Evolutionary conservation across 1,140 invertebrate genomes (phyloP).

Genomic region (Antheraea pernyi): DNA sequence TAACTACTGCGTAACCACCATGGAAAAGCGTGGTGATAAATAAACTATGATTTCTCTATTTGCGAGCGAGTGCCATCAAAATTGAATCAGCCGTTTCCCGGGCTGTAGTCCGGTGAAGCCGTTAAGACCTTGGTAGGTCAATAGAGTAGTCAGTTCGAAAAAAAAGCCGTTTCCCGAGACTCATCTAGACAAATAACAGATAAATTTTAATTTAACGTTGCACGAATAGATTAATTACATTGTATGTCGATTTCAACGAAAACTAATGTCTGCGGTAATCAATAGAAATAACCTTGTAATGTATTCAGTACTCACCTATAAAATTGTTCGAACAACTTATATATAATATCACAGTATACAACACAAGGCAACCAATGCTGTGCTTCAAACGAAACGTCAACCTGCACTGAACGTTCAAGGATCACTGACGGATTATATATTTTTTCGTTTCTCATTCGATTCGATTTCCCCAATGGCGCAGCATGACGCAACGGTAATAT

Average conservation of each 20-base stretch:
- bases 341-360: constrained; percentile 28
- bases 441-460: no score
- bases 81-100: no score
- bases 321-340: constrained; percentile 10
- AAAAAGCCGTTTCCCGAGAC: no score
- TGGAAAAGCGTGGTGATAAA: no score
- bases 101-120: no score
- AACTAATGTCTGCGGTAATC: neutral
- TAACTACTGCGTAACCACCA: no score
- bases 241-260: neutral
- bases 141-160: no score
- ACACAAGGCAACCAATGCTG: constrained; percentile 12
- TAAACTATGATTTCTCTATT: no score
- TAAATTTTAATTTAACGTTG: no score
- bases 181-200: no score
- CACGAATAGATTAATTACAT: neutral
- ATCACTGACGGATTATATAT: constrained; percentile 6
- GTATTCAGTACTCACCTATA: constrained; percentile 14
- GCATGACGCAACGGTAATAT: constrained; percentile 5
- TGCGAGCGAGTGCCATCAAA: no score
- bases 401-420: neutral
- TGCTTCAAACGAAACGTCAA: neutral
- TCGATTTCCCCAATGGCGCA: constrained; percentile 3
- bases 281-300: constrained; percentile 5
- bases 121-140: no score